Base-by-base conservation (phyloP, 2,113 vertebrate species). In the Irena cyanogastra region DNA sequence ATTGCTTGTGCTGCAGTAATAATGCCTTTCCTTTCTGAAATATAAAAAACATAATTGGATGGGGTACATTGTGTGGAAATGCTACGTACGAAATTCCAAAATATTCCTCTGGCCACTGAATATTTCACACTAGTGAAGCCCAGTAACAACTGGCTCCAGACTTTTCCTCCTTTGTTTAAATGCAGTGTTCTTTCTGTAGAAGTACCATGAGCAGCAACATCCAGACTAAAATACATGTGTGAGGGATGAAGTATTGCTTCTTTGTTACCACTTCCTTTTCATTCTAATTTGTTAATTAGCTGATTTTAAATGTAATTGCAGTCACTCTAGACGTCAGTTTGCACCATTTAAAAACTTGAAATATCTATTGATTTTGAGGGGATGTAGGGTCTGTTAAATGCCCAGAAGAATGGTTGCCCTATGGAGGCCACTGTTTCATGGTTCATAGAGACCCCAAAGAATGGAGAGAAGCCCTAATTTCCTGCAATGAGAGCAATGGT, bases 391-490 rank as follows among this genome's bases (percentile, higher is more conserved):
- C 97, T 26, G 95, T 87, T 60, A 97, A 96, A 96, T 99, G 99
- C 70, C 98, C 98, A 44, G 93, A 41, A 85, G 97, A 97, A 83
- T 99, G 99, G 99, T 57, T 98, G 90, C 98, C 98, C 6, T 99
- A 99, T 50, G 95, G 97, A 69, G 98, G 97, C 15, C 94, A 98
- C 92, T 99, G 99, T 86, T 99, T 99, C 94, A 95, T 83, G 91
- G 91, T 99, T 91, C 91, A 98, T 10, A 98, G 98, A 87, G 97
- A 89, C 7, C 96, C 91, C 68, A 98, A 97, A 91, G 98, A 96
- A 37, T 99, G 99, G 98, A 98, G 60, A 49, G 98, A 98, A 5
- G 99, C 99, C 7, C 76, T 98, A 54, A 78, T 50, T 22, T 97
- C 98, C 1, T 99, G 99, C 45, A 98, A 92, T 53, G 98, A 98